Conservation (phyloP, 2,113 vertebrate species). For the Lasiurus borealis region DNA sequence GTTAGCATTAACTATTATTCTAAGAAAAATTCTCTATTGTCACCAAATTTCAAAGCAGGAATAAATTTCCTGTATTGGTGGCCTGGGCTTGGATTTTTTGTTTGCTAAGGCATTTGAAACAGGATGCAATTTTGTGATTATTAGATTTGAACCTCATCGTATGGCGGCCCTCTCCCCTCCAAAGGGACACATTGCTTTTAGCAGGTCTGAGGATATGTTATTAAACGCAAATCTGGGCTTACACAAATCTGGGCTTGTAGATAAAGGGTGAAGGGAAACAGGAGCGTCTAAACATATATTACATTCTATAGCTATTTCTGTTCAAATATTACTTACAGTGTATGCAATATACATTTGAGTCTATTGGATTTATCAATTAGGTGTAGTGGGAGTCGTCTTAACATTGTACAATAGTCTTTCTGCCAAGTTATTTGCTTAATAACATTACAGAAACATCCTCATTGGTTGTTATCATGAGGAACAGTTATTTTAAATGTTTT, state of each 20-base stretch:
- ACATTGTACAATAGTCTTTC: not conserved
- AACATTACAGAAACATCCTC: not conserved
- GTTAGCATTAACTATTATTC: not conserved
- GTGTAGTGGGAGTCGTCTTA: not conserved
- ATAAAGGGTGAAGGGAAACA: not conserved
- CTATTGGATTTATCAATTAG: not conserved
- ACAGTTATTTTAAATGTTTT: slow-evolving; percentile 33
- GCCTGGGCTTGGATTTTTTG: not conserved
- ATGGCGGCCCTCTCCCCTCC: not conserved
- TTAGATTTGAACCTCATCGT: slow-evolving; percentile 42
- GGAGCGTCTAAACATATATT: not conserved
- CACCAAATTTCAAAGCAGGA: slow-evolving; percentile 36
- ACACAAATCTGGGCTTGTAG: slow-evolving; percentile 8
- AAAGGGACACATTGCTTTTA: slow-evolving; percentile 49
- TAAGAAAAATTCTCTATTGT: slow-evolving; percentile 32
- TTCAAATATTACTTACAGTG: not conserved
- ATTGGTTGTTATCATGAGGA: slow-evolving; percentile 6
- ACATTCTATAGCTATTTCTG: not conserved
- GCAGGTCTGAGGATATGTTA: not conserved
- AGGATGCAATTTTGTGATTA: not conserved
- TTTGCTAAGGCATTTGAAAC: not conserved
- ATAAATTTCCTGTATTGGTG: not conserved
- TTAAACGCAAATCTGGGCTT: slow-evolving; percentile 35
- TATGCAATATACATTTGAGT: not conserved
- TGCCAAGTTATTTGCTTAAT: slow-evolving; percentile 2